phyloP scores from a whole-genome alignment of 2,888 invertebrate species.

The Scelioninae gen. 1 region DNA sequence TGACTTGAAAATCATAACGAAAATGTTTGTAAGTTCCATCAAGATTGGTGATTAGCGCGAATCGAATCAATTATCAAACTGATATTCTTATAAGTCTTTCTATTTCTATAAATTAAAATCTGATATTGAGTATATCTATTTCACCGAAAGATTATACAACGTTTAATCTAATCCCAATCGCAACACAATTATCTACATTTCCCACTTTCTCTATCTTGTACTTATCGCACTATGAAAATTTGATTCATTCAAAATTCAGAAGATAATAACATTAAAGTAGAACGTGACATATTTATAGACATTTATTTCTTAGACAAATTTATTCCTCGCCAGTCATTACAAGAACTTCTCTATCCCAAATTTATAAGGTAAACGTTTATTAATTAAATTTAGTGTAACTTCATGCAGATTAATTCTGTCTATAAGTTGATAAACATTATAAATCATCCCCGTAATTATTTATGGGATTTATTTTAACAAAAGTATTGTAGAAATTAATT shows the following conservation, averaged over 20 bases:
- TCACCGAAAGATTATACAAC: background rate
- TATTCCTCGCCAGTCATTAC: slow-evolving; percentile 15
- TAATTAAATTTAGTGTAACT: background rate
- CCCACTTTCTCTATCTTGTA: slow-evolving; percentile 44
- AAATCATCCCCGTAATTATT: background rate
- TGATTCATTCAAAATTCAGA: slow-evolving; percentile 9
- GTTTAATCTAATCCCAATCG: slow-evolving; percentile 11
- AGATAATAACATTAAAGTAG: slow-evolving; percentile 36
- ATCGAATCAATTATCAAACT: slow-evolving; percentile 19
- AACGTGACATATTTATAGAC: slow-evolving; percentile 29
- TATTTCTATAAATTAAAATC: background rate
- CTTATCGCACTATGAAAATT: slow-evolving; percentile 45
- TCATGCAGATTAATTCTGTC: background rate
- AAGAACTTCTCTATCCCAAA: slow-evolving; percentile 5
- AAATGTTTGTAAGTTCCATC: background rate
- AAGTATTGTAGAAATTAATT: no score
- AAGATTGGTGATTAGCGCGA: background rate
- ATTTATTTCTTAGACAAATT: slow-evolving; percentile 28
- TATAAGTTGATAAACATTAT: no score
- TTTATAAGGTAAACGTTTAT: background rate
- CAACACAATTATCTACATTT: slow-evolving; percentile 25
- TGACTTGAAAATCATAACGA: background rate
- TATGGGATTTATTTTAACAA: no score
- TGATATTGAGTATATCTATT: background rate
- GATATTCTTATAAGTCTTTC: background rate